Conservation (phyloP, 2,797 vertebrate genomes). For the Hapalemur alaotrensis region DNA sequence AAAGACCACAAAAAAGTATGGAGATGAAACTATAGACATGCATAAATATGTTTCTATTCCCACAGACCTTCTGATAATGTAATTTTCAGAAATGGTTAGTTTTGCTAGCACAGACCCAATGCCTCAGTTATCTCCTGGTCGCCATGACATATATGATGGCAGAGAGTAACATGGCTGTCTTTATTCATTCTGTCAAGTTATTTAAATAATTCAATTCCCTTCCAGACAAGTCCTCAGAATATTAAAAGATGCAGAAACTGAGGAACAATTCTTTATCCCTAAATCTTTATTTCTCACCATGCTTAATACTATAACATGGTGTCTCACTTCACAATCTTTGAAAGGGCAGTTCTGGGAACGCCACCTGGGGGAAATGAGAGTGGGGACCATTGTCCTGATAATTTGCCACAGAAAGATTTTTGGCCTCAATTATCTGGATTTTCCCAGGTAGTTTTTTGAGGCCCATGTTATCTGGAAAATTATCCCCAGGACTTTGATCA, state of each 20-base stretch:
- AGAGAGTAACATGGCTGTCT: slow-evolving; percentile 42
- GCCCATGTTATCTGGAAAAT: background rate
- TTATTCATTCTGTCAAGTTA: slow-evolving; percentile 64
- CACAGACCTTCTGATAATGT: background rate
- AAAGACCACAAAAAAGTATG: background rate
- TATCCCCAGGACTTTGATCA: background rate
- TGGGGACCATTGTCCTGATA: background rate
- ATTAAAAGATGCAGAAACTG: slow-evolving; percentile 48
- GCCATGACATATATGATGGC: slow-evolving; percentile 39
- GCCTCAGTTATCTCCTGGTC: background rate
- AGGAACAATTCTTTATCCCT: slow-evolving; percentile 45
- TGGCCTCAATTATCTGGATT: background rate
- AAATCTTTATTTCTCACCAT: background rate
- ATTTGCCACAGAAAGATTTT: background rate
- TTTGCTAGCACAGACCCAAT: background rate
- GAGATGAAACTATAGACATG: background rate
- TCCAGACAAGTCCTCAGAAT: slow-evolving; percentile 55
- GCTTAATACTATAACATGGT: background rate
- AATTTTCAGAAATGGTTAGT: background rate
- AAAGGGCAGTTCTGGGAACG: background rate
- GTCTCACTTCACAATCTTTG: background rate
- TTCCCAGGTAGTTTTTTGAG: background rate
- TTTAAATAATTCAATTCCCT: slow-evolving; percentile 79
- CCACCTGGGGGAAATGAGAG: background rate
- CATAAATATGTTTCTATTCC: background rate